These are phyloP conservation scores for Peromyscus leucopus DNA, from an alignment of 2,113 vertebrate species.

Conservation along the genomic window DNA sequence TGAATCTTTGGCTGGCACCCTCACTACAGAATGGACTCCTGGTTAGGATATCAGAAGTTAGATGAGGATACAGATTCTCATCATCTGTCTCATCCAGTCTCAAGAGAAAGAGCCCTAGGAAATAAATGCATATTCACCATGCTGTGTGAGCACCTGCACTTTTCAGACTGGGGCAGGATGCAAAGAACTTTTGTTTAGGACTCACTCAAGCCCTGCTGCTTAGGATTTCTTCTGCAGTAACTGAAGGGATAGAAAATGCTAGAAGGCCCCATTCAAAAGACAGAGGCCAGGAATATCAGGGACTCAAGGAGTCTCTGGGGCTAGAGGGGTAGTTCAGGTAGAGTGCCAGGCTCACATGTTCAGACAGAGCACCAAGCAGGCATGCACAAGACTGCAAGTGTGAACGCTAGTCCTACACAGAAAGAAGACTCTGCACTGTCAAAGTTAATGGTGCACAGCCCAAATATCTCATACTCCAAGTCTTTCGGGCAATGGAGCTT, in stretches of 20 bases:
- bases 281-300: neutral
- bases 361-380: no score
- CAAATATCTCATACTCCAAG: no score
- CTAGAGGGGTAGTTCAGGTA: neutral
- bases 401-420: neutral
- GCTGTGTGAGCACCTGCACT: neutral
- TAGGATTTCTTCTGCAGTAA: neutral
- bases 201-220: neutral
- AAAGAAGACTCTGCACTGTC: neutral
- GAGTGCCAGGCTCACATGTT: neutral
- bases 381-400: neutral
- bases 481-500: neutral
- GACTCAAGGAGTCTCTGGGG: neutral
- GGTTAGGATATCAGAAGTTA: neutral
- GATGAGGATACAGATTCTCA: neutral
- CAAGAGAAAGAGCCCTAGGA: neutral
- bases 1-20: accelerated
- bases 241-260: no score
- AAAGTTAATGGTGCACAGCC: neutral
- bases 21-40: no score
- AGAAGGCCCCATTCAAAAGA: neutral
- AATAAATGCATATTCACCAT: accelerated
- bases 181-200: neutral
- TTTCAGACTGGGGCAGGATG: neutral
- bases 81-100: neutral